Percentiles rank a stretch among this genome's conserved stretches.
These are phyloP conservation scores for Macrosteles quadrilineatus DNA, from an alignment of 1,140 invertebrate genomes.

Conservation along the genomic window DNA sequence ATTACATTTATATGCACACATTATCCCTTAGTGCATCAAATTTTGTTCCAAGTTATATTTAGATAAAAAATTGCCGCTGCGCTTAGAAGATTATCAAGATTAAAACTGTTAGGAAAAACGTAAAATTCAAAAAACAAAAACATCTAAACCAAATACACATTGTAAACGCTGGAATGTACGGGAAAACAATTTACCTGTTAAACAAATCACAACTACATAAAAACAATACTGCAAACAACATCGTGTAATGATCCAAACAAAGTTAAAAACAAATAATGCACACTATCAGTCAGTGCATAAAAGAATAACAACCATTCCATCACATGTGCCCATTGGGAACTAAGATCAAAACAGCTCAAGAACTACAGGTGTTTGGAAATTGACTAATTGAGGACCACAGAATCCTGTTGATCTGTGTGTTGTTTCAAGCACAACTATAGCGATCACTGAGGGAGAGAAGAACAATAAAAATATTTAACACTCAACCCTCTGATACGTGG, in stretches of 20 bases:
- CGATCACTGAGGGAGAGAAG: no score
- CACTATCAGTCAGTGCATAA: conserved; percentile 9
- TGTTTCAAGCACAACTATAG: no score
- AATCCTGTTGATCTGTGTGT: not conserved
- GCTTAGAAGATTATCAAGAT: not conserved
- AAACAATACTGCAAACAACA: conserved; percentile 9
- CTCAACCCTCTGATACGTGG: no score
- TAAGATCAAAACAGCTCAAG: conserved; percentile 21
- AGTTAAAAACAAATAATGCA: conserved; percentile 18
- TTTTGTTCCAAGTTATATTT: no score
- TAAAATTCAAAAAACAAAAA: not conserved
- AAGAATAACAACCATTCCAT: conserved; percentile 1
- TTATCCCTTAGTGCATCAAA: no score
- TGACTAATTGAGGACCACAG: not conserved
- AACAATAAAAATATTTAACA: no score
- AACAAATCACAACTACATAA: not conserved
- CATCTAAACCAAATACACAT: not conserved
- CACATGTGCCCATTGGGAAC: conserved; percentile 19
- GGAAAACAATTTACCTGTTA: not conserved
- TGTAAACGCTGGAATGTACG: conserved; percentile 9
- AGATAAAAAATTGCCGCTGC: not conserved
- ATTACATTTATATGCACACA: no score
- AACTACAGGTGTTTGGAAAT: conserved; percentile 24
- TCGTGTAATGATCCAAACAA: not conserved
- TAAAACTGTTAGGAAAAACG: no score